A percentile compares a stretch with the other conserved stretches of the same genome.
These are phyloP conservation scores for Chloroceryle aenea DNA, from an alignment of 2,113 vertebrate genomes.

Conservation along the genomic window DNA sequence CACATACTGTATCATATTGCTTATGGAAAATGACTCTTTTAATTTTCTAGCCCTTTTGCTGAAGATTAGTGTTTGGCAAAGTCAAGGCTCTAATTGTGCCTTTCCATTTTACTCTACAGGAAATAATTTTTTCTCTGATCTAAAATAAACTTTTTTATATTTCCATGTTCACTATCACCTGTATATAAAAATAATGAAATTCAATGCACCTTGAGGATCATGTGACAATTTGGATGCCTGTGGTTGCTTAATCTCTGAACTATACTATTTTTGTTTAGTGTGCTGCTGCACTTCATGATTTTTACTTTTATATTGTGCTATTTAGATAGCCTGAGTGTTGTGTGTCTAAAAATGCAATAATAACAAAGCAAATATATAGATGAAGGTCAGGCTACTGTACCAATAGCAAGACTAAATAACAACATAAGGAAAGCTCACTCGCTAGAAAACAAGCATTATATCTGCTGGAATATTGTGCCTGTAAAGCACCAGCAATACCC, in stretches of 20 bases:
- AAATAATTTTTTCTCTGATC: not conserved
- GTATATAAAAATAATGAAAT: not conserved
- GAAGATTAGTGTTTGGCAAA: slow-evolving; percentile 29
- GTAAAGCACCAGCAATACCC: not conserved
- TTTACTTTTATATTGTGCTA: not conserved
- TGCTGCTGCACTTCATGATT: not conserved
- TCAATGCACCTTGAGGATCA: not conserved
- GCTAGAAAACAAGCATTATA: not conserved
- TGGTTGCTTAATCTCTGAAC: not conserved
- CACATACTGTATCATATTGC: not conserved
- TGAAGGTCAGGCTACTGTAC: not conserved
- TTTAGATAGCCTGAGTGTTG: not conserved
- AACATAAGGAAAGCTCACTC: not conserved
- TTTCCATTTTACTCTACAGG: not conserved
- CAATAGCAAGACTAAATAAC: not conserved
- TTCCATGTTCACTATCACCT: not conserved
- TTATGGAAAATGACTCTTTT: not conserved
- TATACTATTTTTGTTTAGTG: not conserved
- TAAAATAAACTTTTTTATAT: slow-evolving; percentile 10
- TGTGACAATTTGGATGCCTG: not conserved
- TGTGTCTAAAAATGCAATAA: not conserved
- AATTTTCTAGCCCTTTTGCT: slow-evolving; percentile 14
- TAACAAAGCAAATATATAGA: not conserved
- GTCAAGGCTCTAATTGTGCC: not conserved
- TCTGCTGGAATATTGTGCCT: not conserved